Evolutionary conservation across 2,888 invertebrate genomes (phyloP).

Genomic region (Phalera bucephala): DNA sequence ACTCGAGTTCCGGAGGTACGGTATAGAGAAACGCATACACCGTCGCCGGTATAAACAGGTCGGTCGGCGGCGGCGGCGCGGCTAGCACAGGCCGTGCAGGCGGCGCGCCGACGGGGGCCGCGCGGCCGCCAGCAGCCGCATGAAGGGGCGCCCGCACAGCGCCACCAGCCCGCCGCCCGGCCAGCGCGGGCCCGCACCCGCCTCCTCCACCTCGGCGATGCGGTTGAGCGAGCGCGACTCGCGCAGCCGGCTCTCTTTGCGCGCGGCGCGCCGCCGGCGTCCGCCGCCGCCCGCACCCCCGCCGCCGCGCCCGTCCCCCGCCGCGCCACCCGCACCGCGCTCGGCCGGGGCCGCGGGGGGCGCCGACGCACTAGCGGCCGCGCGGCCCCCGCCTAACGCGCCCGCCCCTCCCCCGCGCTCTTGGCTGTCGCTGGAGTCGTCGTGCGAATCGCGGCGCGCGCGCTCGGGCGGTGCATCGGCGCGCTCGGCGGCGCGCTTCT

Average conservation of each 20-base stretch:
- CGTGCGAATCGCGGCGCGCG: constrained; percentile 90
- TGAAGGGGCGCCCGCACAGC: constrained; percentile 70
- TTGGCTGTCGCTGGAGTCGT: constrained; percentile 93
- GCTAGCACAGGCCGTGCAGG: constrained; percentile 72
- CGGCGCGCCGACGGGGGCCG: constrained; percentile 63
- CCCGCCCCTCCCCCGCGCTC: constrained; percentile 88
- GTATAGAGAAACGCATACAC: too few relatives aligned
- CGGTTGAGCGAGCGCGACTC: constrained; percentile 93
- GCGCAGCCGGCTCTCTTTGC: constrained; percentile 82
- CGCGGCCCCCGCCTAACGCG: constrained; percentile 41
- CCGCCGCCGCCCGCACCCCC: constrained; percentile 39
- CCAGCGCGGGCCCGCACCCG: constrained; percentile 68
- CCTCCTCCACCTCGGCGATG: constrained; percentile 93
- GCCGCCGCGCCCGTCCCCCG: constrained; percentile 37
- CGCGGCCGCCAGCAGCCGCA: constrained; percentile 79
- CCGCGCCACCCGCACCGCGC: constrained; percentile 31
- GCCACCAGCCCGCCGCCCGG: constrained; percentile 68
- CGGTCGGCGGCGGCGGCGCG: constrained; percentile 5
- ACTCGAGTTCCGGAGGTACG: too few relatives aligned
- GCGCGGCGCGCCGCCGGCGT: constrained; percentile 63
- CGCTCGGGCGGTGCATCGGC: constrained; percentile 84
- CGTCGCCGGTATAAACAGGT: too few relatives aligned
- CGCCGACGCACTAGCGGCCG: constrained; percentile 30
- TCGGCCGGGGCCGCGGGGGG: constrained; percentile 42
- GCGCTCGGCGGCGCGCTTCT: constrained; percentile 89